Conservation (phyloP, 2,888 invertebrate species). For the Loripinus fragilis region DNA sequence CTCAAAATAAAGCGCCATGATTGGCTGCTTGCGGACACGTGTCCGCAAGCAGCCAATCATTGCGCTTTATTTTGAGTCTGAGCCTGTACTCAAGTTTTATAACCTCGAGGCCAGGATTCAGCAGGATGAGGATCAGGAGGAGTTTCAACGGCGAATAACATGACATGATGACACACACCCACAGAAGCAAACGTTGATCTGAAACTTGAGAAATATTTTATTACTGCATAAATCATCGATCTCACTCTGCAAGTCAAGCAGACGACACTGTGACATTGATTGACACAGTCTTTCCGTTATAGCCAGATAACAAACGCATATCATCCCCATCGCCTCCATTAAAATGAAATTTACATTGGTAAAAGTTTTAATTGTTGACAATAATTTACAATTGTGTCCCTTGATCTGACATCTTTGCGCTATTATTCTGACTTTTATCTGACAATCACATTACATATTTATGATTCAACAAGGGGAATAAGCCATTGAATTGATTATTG, state of each 20-base stretch:
- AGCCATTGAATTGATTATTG: slow-evolving; percentile 24
- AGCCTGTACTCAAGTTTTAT: no score
- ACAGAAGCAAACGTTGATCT: no score
- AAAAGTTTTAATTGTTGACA: slow-evolving; percentile 44
- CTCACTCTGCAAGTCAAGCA: neutral
- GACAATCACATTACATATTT: slow-evolving; percentile 54
- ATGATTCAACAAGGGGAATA: slow-evolving; percentile 32
- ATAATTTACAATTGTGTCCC: slow-evolving; percentile 43
- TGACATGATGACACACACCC: no score
- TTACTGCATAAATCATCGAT: slow-evolving; percentile 3
- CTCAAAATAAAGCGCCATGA: no score
- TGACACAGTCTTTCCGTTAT: slow-evolving; percentile 2
- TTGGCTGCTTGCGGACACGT: no score
- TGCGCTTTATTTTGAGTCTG: no score
- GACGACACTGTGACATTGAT: slow-evolving; percentile 10
- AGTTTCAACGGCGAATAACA: no score
- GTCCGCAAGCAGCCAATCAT: no score
- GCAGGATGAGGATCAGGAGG: no score
- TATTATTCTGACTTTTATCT: slow-evolving; percentile 55
- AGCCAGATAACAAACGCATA: slow-evolving; percentile 15
- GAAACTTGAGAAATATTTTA: neutral
- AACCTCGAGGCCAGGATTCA: no score
- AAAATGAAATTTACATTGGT: slow-evolving; percentile 3
- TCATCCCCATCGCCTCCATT: slow-evolving; percentile 10
- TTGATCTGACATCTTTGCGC: slow-evolving; percentile 47